Conservation (phyloP, 2,113 vertebrate species). For the Turnix velox region DNA sequence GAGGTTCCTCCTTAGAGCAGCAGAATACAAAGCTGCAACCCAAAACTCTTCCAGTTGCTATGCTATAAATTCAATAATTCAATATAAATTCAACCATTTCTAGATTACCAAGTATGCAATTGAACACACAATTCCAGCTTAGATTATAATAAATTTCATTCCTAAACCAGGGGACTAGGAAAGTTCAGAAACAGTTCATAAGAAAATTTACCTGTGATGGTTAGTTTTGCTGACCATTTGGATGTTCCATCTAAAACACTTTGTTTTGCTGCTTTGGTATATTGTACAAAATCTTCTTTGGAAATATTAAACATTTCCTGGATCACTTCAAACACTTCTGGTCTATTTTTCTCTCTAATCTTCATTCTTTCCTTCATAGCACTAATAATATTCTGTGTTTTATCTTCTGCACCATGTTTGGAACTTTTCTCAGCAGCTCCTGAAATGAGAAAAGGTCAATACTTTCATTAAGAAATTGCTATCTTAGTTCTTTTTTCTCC, state of each 20-base stretch:
- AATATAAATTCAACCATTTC: not conserved
- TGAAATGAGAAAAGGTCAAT: slow-evolving; percentile 45
- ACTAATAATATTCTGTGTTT: slow-evolving; percentile 96
- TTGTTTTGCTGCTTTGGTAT: slow-evolving; percentile 92
- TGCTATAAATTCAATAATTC: not conserved
- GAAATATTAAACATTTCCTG: slow-evolving; percentile 92
- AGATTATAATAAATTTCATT: not conserved
- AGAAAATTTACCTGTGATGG: slow-evolving; percentile 84
- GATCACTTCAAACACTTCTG: slow-evolving; percentile 95
- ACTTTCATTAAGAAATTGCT: not conserved
- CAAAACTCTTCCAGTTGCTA: not conserved
- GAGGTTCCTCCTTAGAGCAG: not conserved
- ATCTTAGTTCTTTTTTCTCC: not conserved
- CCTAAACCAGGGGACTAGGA: not conserved
- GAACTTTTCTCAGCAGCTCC: slow-evolving; percentile 98
- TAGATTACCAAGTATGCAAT: not conserved
- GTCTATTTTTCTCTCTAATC: slow-evolving; percentile 92
- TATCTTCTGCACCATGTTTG: slow-evolving; percentile 96
- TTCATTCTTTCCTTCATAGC: slow-evolving; percentile 99
- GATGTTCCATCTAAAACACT: slow-evolving; percentile 95
- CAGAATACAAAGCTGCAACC: not conserved
- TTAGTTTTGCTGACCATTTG: slow-evolving; percentile 98
- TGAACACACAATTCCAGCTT: not conserved
- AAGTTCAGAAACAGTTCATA: not conserved
- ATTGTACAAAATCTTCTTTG: slow-evolving; percentile 87